These are phyloP conservation scores for Salminus brasiliensis DNA, from an alignment of 2,113 vertebrate species.

Conservation along the genomic window DNA sequence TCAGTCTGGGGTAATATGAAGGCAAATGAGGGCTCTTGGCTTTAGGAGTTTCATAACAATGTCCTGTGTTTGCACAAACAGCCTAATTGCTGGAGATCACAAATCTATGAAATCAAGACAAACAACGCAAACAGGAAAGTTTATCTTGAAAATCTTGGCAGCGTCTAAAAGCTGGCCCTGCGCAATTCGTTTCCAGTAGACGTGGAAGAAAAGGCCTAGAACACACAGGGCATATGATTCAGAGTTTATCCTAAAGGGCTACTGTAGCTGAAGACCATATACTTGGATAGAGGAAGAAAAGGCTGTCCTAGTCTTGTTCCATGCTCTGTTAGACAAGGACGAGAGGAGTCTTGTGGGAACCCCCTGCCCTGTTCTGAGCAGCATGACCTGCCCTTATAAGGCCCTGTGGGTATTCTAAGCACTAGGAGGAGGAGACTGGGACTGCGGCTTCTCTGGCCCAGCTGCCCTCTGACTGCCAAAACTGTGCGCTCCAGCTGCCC, in stretches of 20 bases:
- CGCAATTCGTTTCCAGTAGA: conserved; percentile 24
- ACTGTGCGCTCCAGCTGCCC: conserved; percentile 38
- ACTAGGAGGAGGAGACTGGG: conserved; percentile 37
- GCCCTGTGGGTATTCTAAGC: conserved; percentile 52
- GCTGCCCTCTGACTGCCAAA: conserved; percentile 25
- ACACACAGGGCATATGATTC: neutral
- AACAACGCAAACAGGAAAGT: conserved; percentile 35
- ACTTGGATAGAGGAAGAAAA: neutral
- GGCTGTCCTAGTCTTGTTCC: conserved; percentile 1
- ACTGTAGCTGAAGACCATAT: neutral
- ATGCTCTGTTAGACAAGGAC: conserved; percentile 21
- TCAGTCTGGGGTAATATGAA: neutral
- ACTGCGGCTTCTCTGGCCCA: conserved; percentile 7
- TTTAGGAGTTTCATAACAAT: neutral
- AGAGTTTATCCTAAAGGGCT: neutral
- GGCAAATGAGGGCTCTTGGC: neutral
- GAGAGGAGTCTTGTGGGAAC: conserved; percentile 47
- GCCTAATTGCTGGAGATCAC: neutral
- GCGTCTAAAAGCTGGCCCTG: conserved; percentile 22
- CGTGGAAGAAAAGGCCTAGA: neutral
- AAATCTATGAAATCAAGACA: neutral
- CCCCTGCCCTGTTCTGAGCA: conserved; percentile 37
- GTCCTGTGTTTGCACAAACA: neutral
- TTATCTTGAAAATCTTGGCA: conserved; percentile 20
- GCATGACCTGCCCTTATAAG: conserved; percentile 59